These are phyloP conservation scores for Steinernema feltiae DNA, from an alignment of 1,140 invertebrate genomes.

Conservation along the genomic window DNA sequence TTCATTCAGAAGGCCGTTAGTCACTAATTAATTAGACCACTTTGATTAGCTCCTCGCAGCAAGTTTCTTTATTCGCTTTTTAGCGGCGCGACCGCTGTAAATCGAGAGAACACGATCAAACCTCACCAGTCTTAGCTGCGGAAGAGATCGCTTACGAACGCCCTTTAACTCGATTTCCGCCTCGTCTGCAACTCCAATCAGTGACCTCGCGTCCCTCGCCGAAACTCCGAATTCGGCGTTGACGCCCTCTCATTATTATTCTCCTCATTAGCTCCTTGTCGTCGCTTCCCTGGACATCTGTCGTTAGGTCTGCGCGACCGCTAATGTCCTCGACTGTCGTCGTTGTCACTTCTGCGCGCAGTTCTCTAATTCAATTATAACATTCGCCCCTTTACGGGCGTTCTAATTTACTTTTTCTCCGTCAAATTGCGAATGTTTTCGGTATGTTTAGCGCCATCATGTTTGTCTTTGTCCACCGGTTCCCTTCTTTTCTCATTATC, in stretches of 20 bases:
- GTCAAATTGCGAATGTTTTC: not conserved
- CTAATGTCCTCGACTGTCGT: too few relatives aligned
- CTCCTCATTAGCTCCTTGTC: not conserved
- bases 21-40: not conserved
- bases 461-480: not conserved
- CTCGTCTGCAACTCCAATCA: not conserved
- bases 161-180: conserved; percentile 10
- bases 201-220: not conserved
- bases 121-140: too few relatives aligned
- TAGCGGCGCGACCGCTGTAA: too few relatives aligned
- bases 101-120: too few relatives aligned
- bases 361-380: not conserved
- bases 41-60: not conserved
- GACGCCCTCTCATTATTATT: not conserved
- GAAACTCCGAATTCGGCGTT: not conserved
- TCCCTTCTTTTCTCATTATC: not conserved
- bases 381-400: not conserved
- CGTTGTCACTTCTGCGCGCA: not conserved
- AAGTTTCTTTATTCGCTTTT: not conserved
- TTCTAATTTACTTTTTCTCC: conserved; percentile 11
- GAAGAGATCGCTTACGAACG: too few relatives aligned
- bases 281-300: not conserved
- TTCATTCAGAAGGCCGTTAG: not conserved
- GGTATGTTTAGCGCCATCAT: not conserved
- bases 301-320: not conserved